These are phyloP conservation scores for Garrulus glandarius DNA, from an alignment of 2,797 vertebrate genomes.

Conservation along the genomic window DNA sequence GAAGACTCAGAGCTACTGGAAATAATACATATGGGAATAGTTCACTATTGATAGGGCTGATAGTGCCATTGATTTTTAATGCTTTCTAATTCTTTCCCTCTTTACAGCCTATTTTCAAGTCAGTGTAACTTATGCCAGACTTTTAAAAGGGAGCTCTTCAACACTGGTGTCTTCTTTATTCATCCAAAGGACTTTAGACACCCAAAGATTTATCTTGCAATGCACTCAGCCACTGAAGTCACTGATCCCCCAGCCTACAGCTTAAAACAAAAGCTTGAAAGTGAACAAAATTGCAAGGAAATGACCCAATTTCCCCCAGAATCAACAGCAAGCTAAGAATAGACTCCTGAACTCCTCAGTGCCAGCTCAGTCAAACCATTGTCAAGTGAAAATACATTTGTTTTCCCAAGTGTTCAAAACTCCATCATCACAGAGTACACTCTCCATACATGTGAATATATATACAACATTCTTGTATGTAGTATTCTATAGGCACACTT, in stretches of 20 bases:
- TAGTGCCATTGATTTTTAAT: not conserved
- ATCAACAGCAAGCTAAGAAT: not conserved
- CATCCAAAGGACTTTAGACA: not conserved
- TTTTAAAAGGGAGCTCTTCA: not conserved
- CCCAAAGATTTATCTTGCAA: not conserved
- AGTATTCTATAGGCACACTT: not conserved
- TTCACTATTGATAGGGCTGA: not conserved
- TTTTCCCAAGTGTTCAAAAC: not conserved
- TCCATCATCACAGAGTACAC: rapidly evolving
- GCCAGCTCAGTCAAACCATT: not conserved
- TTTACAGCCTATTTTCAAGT: not conserved
- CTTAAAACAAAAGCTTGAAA: not conserved
- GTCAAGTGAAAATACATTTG: not conserved
- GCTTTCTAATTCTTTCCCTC: not conserved
- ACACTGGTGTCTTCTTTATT: not conserved
- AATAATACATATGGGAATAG: not conserved
- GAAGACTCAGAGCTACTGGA: not conserved
- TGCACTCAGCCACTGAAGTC: not conserved
- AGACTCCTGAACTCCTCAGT: not conserved
- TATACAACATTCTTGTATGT: not conserved
- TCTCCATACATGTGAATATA: not conserved
- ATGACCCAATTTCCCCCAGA: not conserved
- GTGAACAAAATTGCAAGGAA: not conserved
- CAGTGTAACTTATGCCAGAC: not conserved
- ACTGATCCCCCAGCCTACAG: not conserved